Base-by-base conservation (phyloP, 2,888 invertebrate species). In the Sinelater perroti region DNA sequence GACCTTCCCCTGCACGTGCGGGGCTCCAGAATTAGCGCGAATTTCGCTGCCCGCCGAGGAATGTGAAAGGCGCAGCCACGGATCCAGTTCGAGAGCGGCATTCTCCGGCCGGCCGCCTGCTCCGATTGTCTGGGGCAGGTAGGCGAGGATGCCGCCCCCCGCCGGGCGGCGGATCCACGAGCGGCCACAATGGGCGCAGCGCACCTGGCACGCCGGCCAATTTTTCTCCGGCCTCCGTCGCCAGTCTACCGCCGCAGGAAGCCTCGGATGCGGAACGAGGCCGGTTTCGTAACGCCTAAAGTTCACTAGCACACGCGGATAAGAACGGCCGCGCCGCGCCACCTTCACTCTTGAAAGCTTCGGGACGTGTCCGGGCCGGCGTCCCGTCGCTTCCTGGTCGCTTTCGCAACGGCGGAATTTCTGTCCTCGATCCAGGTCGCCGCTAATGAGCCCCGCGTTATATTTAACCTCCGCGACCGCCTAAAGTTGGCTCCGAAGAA, bases 31-130 rank as follows among this genome's bases (percentile, higher is more conserved):
- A 50, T 50, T 50, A 50, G 50, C 30, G 54, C 57, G 57, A 57
- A 62, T 60, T 61, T 61, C 63, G 56, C 60, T 62, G 63, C 51
- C 59, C 65, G 61, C 57, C 56, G 50, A 35, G 63, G 68, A 68
- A 68, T 68, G 68, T 68, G 68, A 68, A 68, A 68, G 68, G 68
- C n/a, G n/a, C 66, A 63, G 63, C 64, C 61, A 63, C 65, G 64
- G 67, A 66, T 67, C 67, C 67, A 67, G 68, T 68, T 68, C 65
- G 56, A 63, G 66, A 66, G 62, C 66, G 56, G 67, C 68, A 67
- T 67, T 67, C 67, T 62, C 65, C 56, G 58, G 42, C 46, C 20
- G n/a, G 40, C 53, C 44, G 35, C 31, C 20, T n/a, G n/a, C n/a
- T n/a, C n/a, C n/a, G n/a, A n/a, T n/a, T 6, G 16, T 14, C 26